Percentiles rank a stretch among this genome's conserved stretches.
Conservation (phyloP, 2,113 vertebrate genomes). For the Chamaetylas fuelleborni region DNA sequence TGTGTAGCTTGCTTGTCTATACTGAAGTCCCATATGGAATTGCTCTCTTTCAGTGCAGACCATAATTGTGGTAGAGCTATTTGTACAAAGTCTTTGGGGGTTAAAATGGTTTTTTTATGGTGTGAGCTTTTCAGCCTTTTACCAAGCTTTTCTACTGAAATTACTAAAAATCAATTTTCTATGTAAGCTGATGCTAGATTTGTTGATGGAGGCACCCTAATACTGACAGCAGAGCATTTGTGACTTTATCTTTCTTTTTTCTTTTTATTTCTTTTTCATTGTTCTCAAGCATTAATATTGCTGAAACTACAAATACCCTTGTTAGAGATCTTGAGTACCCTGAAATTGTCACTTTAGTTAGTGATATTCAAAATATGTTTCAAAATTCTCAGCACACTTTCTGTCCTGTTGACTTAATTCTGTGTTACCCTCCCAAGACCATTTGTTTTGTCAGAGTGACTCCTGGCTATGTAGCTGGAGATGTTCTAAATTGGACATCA, state of each 20-base stretch:
- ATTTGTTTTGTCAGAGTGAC: constrained; percentile 17
- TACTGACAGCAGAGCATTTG: background rate
- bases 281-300: background rate
- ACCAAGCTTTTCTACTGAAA: background rate
- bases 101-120: background rate
- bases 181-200: background rate
- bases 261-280: background rate
- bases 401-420: constrained; percentile 15
- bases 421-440: background rate
- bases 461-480: background rate
- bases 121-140: background rate
- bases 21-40: background rate
- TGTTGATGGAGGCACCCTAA: background rate
- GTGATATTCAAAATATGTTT: background rate
- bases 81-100: background rate
- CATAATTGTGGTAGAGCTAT: background rate
- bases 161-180: background rate
- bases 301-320: background rate
- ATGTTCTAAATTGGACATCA: constrained; percentile 24
- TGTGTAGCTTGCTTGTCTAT: background rate
- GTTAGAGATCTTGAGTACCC: background rate
- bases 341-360: background rate
- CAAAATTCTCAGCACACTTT: background rate
- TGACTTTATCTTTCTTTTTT: background rate
- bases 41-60: background rate